Base-by-base conservation (phyloP, 1,140 invertebrate genomes). In the Holotrichia oblita region DNA sequence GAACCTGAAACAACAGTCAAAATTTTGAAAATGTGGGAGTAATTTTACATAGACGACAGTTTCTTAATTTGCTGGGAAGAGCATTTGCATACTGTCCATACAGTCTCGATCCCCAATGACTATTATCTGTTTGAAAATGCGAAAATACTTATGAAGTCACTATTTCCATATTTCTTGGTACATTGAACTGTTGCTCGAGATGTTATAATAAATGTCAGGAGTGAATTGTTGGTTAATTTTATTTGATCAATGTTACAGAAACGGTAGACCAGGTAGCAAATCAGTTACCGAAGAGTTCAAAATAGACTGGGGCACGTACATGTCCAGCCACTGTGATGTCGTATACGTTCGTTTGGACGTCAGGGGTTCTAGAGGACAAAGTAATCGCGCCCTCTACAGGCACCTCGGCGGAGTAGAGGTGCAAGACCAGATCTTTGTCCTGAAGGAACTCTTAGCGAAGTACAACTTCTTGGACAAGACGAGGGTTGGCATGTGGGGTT, bases 401-500 rank as follows among this genome's bases (percentile, higher is more conserved):
- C 91, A 91, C 64, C 89, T 98, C 9, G 96, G 96, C 0, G 93
- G 93, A 34, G 91, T 94, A 40, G 96, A 98, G 87, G 94, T 97
- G 8, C 92, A 95, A 82, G 96, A 98, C 89, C 94, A 97, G 87
- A 80, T 84, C 40, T 93, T 92, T 82, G 96, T 95, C 80, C 90
- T 96, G 82, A 92, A 91, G 92, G 92, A 95, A 87, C 91, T 97
- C 80, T 88, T 96, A 82, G 92, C 96, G 59, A 93, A 92, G 14
- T 90, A 94, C 79, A 94, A 94, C 84, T 98, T 94, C 87, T 89
- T 98, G 81, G 96, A 98, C 85, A 92, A 93, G 81, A 93, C 93
- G 1, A 91, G 95, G 79, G 94, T 98, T 41, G 96, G 95, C 0
- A 92, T 98, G 64, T 98, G 95, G 96, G 97, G 97, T n/a, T 96